Conservation (phyloP, 2,888 invertebrate genomes). For the Drosophila robusta region DNA sequence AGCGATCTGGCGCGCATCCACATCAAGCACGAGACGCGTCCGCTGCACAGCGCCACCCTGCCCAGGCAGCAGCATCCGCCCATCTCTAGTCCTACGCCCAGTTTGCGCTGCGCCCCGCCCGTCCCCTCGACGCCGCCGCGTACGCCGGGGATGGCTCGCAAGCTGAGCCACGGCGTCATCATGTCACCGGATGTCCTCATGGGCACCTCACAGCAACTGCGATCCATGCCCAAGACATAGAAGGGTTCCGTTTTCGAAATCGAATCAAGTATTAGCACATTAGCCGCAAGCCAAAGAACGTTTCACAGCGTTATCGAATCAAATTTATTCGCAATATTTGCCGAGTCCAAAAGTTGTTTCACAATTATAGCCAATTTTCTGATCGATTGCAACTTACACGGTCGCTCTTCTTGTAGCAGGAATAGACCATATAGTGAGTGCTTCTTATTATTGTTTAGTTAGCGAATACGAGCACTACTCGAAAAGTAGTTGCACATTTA, state of each 20-base stretch:
- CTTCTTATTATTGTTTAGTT: slow-evolving; percentile 28
- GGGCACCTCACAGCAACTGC: slow-evolving; percentile 38
- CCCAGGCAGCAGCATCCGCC: slow-evolving; percentile 37
- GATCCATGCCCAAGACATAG: slow-evolving; percentile 21
- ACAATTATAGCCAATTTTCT: slow-evolving; percentile 9
- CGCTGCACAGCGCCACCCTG: slow-evolving; percentile 53
- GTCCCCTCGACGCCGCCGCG: slow-evolving; percentile 55
- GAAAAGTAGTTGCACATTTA: slow-evolving; percentile 2
- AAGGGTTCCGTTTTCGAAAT: slow-evolving; percentile 4
- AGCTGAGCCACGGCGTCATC: slow-evolving; percentile 57
- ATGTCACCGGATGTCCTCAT: slow-evolving; percentile 66
- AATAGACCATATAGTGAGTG: slow-evolving; percentile 33
- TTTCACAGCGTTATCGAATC: too few species aligned
- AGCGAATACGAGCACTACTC: slow-evolving; percentile 38
- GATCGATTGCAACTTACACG: slow-evolving; percentile 18
- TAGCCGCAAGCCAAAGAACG: slow-evolving; percentile 49
- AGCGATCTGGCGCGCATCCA: slow-evolving; percentile 64
- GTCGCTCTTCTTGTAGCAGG: slow-evolving; percentile 42
- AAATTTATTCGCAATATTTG: slow-evolving; percentile 19
- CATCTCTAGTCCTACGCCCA: slow-evolving; percentile 63
- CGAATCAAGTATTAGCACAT: slow-evolving; percentile 37
- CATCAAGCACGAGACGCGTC: slow-evolving; percentile 65
- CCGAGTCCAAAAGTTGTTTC: slow-evolving; percentile 1
- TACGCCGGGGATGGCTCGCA: slow-evolving; percentile 51
- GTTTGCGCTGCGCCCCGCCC: slow-evolving; percentile 62